Base-by-base conservation (phyloP, 2,888 invertebrate species). In the Sarcophaga subvicina region DNA sequence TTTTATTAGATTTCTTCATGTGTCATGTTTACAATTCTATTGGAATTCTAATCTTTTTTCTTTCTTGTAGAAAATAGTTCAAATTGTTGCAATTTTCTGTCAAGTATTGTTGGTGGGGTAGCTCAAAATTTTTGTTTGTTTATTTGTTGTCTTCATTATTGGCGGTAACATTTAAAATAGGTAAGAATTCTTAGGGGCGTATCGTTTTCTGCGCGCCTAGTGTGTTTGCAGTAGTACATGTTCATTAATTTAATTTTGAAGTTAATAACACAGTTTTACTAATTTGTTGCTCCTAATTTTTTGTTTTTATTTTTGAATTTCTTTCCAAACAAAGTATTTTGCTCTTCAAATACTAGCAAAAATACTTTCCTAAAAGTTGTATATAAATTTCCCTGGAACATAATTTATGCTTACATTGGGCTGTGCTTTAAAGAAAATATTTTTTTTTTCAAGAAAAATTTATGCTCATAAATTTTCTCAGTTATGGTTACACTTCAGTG, bases 201-300 rank as follows among this genome's bases (percentile, higher is more conserved):
- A 70, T 64, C 54, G 54, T 17, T 64, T 54, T 22, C 1, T 45
- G 25, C 37, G 4, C 4, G 11, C 12, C 14, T 12, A n/a, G n/a
- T 67, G 25, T 8, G 27, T 67, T 12, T 45, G 25, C n/a, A 75
- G 75, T 75, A 47, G 37, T 37, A 79, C 27, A 64, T 75, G 27
- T 67, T 73, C 45, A 78, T 67, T 79, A 64, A 75, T 70, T 67
- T 62, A 54, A 83, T 54, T 72, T 72, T 54, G 0, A 59, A 76
- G 27, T 60, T 62, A 66, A 81, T 76, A 77, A 45, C 20, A 70
- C 37, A 72, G 47, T 64, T 27, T 75, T 60, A 17, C 17, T 47
- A 25, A 47, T 49, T 22, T 27, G 17, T 37, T 8, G 37, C 0
- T 54, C 54, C 54, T 54, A 14, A 14, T 14, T 54, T 0, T 12